phyloP scores from a whole-genome alignment of 2,888 invertebrate genomes.

The Cephus sareptanus region DNA sequence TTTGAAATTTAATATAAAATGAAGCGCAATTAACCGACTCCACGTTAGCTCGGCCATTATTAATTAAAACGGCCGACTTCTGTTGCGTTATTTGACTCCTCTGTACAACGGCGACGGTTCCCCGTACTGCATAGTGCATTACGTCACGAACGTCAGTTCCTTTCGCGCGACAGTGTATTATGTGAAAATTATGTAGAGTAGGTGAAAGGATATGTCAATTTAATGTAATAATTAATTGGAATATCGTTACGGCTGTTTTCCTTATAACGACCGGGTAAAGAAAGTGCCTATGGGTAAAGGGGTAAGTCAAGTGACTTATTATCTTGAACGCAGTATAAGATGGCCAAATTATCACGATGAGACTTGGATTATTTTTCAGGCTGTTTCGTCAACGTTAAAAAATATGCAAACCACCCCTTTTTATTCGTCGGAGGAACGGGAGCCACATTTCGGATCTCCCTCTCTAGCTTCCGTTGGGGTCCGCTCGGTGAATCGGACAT shows the following conservation, averaged over 20 bases:
- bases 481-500: conserved; percentile 60
- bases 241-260: not conserved
- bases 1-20: conserved; percentile 49
- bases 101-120: not conserved
- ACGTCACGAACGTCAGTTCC: not conserved
- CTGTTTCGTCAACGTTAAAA: conserved; percentile 53
- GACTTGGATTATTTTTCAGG: conserved; percentile 52
- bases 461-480: conserved; percentile 31
- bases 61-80: conserved; percentile 42
- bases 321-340: not conserved
- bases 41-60: conserved; percentile 36
- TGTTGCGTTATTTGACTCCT: conserved; percentile 35
- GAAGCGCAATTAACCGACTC: conserved; percentile 47
- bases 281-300: not conserved
- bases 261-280: not conserved
- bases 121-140: not conserved
- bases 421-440: conserved; percentile 52
- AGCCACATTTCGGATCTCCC: conserved; percentile 35
- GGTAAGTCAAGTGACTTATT: not conserved
- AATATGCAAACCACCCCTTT: conserved; percentile 60
- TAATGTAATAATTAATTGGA: not conserved
- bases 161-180: not conserved
- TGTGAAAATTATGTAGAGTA: not conserved
- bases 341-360: conserved; percentile 25
- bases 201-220: too few relatives aligned